phyloP scores from a whole-genome alignment of 2,888 invertebrate species.

The Mechanitis messenoides region DNA sequence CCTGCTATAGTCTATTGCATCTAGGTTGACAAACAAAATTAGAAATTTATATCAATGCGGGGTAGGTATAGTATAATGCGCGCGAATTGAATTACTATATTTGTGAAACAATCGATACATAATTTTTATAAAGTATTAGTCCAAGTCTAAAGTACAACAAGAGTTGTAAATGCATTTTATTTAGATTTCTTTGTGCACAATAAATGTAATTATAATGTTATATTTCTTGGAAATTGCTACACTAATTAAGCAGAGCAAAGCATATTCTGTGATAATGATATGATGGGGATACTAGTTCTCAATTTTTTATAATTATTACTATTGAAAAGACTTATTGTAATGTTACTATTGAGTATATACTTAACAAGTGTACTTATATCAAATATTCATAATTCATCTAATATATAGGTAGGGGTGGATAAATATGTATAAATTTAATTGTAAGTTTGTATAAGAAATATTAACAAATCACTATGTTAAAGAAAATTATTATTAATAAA shows the following conservation, averaged over 20 bases:
- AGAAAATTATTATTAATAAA: too few species aligned
- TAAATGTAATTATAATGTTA: too few species aligned
- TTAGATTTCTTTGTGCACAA: too few species aligned
- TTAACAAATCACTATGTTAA: too few species aligned
- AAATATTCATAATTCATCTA: background rate
- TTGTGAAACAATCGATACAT: background rate
- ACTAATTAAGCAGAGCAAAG: slow-evolving; percentile 12
- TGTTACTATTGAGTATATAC: background rate
- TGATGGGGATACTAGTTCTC: slow-evolving; percentile 14
- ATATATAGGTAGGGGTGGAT: too few species aligned
- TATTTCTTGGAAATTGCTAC: too few species aligned
- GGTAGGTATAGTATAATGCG: background rate
- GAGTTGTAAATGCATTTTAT: too few species aligned
- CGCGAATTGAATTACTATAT: background rate
- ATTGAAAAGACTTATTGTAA: background rate
- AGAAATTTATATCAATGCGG: background rate
- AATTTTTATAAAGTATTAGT: too few species aligned
- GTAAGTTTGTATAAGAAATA: too few species aligned
- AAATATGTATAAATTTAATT: too few species aligned
- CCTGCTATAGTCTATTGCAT: background rate
- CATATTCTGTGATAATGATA: slow-evolving; percentile 34
- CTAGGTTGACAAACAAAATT: background rate
- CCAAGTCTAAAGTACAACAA: too few species aligned
- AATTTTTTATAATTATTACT: background rate
- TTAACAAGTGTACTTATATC: background rate